Evolutionary conservation across 2,113 vertebrate species (phyloP).

Genomic region (Phylloscopus trochiloides): DNA sequence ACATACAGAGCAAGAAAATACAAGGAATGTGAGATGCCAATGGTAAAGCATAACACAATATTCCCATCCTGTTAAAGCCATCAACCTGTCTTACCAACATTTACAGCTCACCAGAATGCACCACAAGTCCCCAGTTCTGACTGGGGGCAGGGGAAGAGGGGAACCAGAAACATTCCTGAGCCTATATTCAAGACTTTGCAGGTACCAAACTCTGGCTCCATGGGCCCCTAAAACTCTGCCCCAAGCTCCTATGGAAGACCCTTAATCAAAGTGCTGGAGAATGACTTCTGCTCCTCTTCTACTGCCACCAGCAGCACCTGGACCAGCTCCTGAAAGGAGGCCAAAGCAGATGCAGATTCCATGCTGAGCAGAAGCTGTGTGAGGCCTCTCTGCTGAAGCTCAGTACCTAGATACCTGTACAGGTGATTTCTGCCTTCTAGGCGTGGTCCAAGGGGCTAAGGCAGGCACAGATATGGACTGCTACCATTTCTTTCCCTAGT

Average conservation of each 20-base stretch:
- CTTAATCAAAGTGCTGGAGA: fast-evolving
- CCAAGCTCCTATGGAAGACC: background rate
- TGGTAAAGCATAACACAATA: background rate
- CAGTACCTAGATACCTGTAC: background rate
- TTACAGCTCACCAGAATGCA: background rate
- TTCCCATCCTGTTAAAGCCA: background rate
- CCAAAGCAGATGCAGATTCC: background rate
- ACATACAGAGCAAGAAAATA: background rate
- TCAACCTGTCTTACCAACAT: background rate
- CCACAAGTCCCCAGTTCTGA: background rate
- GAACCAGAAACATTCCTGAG: background rate
- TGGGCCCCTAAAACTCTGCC: background rate
- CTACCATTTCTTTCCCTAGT: background rate
- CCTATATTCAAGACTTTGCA: background rate
- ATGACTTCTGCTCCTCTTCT: background rate
- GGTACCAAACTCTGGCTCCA: background rate
- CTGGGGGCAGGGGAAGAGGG: background rate
- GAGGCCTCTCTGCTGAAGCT: background rate
- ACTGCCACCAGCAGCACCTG: background rate
- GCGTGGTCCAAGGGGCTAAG: background rate
- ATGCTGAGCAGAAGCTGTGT: fast-evolving
- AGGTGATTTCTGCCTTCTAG: background rate
- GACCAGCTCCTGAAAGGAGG: background rate
- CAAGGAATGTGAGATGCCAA: background rate
- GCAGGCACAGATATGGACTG: background rate